Conservation (phyloP, 2,888 invertebrate species). For the Smittia aterrima region DNA sequence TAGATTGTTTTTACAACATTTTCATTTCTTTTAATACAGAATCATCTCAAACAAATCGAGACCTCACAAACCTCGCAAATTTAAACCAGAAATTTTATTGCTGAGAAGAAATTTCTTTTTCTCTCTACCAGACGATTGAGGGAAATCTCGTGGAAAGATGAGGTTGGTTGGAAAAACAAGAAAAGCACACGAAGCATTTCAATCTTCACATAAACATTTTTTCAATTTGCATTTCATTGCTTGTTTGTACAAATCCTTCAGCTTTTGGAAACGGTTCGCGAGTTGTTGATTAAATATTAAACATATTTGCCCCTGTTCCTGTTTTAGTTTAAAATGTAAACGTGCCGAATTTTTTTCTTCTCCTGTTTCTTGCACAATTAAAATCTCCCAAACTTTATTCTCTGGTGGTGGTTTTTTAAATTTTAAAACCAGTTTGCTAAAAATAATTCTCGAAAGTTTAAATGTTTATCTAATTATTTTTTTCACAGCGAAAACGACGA, state of each 20-base stretch:
- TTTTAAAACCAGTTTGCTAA: not conserved
- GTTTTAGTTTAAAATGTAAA: not conserved
- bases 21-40: not conserved
- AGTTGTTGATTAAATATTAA: too few relatives aligned
- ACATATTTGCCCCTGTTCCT: not conserved
- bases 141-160: not conserved
- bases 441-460: not conserved
- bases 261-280: too few relatives aligned
- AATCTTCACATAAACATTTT: not conserved
- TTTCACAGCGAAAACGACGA: not conserved
- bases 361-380: not conserved
- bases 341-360: not conserved
- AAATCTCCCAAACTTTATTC: not conserved
- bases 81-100: not conserved
- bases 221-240: not conserved
- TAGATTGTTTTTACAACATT: not conserved
- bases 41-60: not conserved
- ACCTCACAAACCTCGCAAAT: not conserved
- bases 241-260: not conserved
- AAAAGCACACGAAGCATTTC: too few relatives aligned
- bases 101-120: not conserved
- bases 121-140: not conserved
- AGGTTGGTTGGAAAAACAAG: slow-evolving; percentile 1
- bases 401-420: not conserved
- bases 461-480: not conserved